phyloP scores from a whole-genome alignment of 2,797 vertebrate genomes.

The Scarus forsteni region DNA sequence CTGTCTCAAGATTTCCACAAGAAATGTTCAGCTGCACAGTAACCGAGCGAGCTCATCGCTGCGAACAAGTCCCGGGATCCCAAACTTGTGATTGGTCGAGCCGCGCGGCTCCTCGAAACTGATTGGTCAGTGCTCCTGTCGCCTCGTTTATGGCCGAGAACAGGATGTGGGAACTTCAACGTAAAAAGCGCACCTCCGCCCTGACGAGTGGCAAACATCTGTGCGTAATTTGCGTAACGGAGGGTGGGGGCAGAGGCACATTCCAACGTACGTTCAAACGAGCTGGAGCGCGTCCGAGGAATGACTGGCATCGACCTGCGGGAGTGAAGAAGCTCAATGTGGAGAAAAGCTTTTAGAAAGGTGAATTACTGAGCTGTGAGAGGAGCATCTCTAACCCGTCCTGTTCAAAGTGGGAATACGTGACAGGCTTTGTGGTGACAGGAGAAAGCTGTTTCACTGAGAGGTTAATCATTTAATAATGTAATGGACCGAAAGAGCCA shows the following conservation, averaged over 20 bases:
- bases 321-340: slow-evolving; percentile 3
- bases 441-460: not conserved
- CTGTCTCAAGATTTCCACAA: slow-evolving; percentile 63
- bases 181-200: slow-evolving; percentile 82
- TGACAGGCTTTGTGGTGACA: not conserved
- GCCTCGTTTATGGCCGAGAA: not conserved
- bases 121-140: slow-evolving; percentile 73
- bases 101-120: not conserved
- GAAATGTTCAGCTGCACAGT: slow-evolving; percentile 72
- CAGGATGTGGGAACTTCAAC: slow-evolving; percentile 73
- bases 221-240: slow-evolving; percentile 74
- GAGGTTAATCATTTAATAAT: slow-evolving; percentile 18
- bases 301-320: slow-evolving; percentile 60
- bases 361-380: slow-evolving; percentile 14
- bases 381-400: slow-evolving; percentile 31
- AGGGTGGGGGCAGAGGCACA: slow-evolving; percentile 67
- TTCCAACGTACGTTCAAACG: slow-evolving; percentile 67
- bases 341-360: slow-evolving; percentile 35
- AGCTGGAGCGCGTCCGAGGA: slow-evolving; percentile 76
- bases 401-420: slow-evolving; percentile 11
- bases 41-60: slow-evolving; percentile 35
- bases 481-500: too few relatives aligned
- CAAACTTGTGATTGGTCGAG: slow-evolving; percentile 81
- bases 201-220: slow-evolving; percentile 77
- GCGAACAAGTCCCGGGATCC: slow-evolving; percentile 49